Evolutionary conservation across 2,113 vertebrate species (phyloP).

Genomic region (Benitochromis conjunctus): DNA sequence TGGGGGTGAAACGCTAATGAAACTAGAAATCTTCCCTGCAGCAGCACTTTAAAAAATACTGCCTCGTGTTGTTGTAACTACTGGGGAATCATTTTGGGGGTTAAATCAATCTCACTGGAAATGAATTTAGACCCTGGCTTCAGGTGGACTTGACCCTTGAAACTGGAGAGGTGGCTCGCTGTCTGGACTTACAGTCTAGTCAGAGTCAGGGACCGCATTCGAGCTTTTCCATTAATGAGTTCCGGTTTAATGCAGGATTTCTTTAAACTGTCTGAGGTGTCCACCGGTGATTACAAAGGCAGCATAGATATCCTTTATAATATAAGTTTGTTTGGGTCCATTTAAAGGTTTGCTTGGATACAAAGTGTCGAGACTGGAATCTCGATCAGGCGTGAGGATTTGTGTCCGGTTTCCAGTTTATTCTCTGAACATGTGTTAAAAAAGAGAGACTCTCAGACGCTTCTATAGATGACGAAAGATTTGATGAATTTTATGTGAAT

Average conservation of each 20-base stretch:
- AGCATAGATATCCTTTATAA: neutral
- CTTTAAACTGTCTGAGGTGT: neutral
- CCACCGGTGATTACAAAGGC: neutral
- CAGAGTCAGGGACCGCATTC: neutral
- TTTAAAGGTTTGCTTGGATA: neutral
- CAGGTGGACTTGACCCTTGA: neutral
- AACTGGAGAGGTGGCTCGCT: neutral
- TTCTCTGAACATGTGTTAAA: neutral
- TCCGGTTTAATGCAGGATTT: neutral
- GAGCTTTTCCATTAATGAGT: neutral
- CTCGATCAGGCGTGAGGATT: neutral
- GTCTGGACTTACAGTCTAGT: neutral
- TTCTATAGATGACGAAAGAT: neutral
- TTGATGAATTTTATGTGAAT: neutral
- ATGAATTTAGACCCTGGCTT: neutral
- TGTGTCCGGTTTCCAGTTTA: neutral
- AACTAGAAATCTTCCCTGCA: neutral
- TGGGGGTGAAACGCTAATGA: neutral
- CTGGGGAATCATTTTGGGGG: neutral
- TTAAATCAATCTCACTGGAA: neutral
- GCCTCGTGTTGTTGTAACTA: neutral
- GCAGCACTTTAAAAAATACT: neutral
- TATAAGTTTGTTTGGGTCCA: neutral
- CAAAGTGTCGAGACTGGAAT: neutral
- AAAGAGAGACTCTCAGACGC: neutral